Evolutionary conservation across 92 coral and sea anemone species (phyloP).

Genomic region (Virgularia gustaviana): DNA sequence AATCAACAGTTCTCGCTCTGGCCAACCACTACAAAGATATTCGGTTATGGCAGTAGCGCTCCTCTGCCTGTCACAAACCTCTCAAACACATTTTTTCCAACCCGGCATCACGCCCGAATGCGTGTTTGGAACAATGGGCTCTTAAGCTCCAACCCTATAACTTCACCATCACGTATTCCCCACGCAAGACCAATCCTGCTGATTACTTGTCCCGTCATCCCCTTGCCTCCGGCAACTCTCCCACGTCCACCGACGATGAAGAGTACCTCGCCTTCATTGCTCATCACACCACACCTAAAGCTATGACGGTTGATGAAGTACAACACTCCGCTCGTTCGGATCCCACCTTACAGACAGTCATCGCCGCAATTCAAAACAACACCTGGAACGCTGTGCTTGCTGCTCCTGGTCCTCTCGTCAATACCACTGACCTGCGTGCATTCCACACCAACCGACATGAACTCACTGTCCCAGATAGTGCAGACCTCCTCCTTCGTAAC

Average conservation of each 20-base stretch:
- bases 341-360: neutral
- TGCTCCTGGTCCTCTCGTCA: neutral
- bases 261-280: neutral
- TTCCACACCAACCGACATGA: neutral
- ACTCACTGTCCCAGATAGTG: neutral
- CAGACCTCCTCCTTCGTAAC: neutral
- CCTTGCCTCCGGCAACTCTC: too few relatives aligned
- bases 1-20: neutral
- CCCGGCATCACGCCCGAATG: too few relatives aligned
- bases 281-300: neutral
- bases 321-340: neutral
- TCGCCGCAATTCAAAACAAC: neutral
- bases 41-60: neutral
- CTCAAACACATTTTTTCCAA: neutral
- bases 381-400: neutral
- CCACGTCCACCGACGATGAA: neutral
- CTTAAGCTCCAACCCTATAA: too few relatives aligned
- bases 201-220: too few relatives aligned
- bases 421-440: neutral
- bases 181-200: too few relatives aligned
- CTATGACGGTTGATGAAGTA: slow-evolving; percentile 1
- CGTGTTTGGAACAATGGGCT: too few relatives aligned
- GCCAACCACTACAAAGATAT: neutral
- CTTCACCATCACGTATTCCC: too few relatives aligned
- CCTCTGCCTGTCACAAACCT: neutral